Base-by-base conservation (phyloP, 2,797 vertebrate species). In the Eulemur coronatus region DNA sequence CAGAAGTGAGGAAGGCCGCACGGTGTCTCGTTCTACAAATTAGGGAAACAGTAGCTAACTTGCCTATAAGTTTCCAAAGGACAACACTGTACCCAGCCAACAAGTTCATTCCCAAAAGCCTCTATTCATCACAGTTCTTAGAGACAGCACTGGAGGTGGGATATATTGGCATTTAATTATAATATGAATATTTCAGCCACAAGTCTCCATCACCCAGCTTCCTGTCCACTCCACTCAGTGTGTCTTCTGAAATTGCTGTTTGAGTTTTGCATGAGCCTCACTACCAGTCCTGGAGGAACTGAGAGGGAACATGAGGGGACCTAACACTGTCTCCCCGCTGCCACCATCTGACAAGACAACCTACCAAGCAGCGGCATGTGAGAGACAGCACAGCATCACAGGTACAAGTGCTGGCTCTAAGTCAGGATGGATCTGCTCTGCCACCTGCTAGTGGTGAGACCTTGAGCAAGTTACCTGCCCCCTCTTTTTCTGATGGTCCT, bases 81-180 rank as follows among this genome's bases (percentile, higher is more conserved):
- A 92, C 75, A 84, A 67, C 20, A 6, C 52, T 15, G 13, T 46
- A 10, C 28, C 26, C 41, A 35, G 24, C 33, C 0, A n/a, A 14
- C 4, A 38, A 8, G 26, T 86, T 86, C 81, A 88, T 96, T 95
- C 93, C 38, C 28, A 4, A 65, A 96, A 97, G 59, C 69, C 30
- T 85, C 78, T 55, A 0, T 92, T 79, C 61, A 4, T 93, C 86
- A 24, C 52, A 35, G 73, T 75, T 72, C 91, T 96, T 92, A 89
- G 76, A 95, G 72, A 93, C 82, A 48, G 18, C 72, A 5, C 7
- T 84, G 69, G 69, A 95, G 69, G 30, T 89, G 50, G 46, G 81
- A 67, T 73, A 50, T 50, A n/a, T 35, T 84, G 88, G 38, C 96
- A 76, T 92, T 95, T 93, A 81, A 96, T 96, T 89, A 46, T 24